Conservation (phyloP, 2,888 invertebrate genomes). For the Abrostola triplasia region DNA sequence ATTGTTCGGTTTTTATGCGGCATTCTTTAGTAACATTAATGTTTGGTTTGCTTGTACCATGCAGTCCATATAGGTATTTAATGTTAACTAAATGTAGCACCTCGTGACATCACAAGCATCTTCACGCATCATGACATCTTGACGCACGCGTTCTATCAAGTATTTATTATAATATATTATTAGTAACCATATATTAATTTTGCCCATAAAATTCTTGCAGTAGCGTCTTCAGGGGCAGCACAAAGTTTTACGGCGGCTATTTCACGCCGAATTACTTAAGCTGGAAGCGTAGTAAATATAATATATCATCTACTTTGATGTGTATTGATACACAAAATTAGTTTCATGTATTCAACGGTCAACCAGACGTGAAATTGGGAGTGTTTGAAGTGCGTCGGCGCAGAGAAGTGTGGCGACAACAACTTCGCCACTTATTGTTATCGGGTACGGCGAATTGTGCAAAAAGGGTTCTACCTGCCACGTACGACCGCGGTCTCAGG, state of each 20-base stretch:
- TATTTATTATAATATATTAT: too few relatives aligned
- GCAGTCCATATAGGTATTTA: too few relatives aligned
- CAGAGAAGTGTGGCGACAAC: slow-evolving; percentile 84
- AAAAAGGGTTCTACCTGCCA: slow-evolving; percentile 86
- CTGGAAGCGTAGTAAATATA: slow-evolving; percentile 59
- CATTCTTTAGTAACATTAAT: too few relatives aligned
- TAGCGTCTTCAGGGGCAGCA: slow-evolving; percentile 23
- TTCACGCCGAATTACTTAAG: slow-evolving; percentile 73
- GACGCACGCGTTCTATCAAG: too few relatives aligned
- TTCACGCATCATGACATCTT: too few relatives aligned
- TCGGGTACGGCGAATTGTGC: slow-evolving; percentile 84
- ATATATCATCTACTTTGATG: slow-evolving; percentile 71
- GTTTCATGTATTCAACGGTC: slow-evolving; percentile 79
- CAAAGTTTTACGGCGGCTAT: slow-evolving; percentile 63
- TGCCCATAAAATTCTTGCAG: slow-evolving; percentile 8
- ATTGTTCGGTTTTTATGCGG: too few relatives aligned
- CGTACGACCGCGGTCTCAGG: slow-evolving; percentile 64
- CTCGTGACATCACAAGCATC: too few relatives aligned
- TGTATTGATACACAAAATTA: slow-evolving; percentile 80
- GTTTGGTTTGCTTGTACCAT: too few relatives aligned
- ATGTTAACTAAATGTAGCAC: too few relatives aligned
- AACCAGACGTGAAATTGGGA: slow-evolving; percentile 85
- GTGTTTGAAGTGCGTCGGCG: slow-evolving; percentile 74
- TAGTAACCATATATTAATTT: not conserved
- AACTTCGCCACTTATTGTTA: slow-evolving; percentile 70